Evolutionary conservation across 1,140 invertebrate genomes (phyloP).

Genomic region (Lepidostoma basale): DNA sequence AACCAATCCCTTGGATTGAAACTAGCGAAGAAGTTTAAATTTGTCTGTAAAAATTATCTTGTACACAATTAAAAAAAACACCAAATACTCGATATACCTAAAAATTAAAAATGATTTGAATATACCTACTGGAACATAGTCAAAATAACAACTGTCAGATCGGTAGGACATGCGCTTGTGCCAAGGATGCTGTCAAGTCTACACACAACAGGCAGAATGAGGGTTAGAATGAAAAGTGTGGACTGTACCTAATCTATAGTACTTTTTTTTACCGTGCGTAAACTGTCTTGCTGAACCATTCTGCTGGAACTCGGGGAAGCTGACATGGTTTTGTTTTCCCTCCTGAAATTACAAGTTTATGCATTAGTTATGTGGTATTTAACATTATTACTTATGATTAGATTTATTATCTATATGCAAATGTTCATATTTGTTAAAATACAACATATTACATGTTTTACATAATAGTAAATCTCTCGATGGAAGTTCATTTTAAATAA

Average conservation of each 20-base stretch:
- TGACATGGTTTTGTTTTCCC: slow-evolving; percentile 84
- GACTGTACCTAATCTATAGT: slow-evolving; percentile 64
- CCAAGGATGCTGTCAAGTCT: slow-evolving; percentile 28
- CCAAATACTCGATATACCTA: too few species aligned
- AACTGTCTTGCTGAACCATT: slow-evolving; percentile 85
- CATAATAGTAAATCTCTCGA: too few species aligned
- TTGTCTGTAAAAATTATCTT: too few species aligned
- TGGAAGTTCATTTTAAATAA: too few species aligned
- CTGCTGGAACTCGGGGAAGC: slow-evolving; percentile 85
- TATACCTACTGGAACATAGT: neutral
- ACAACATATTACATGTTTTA: neutral
- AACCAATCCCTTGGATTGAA: too few species aligned
- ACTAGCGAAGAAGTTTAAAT: too few species aligned
- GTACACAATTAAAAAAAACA: too few species aligned
- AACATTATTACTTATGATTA: too few species aligned
- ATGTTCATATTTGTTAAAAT: neutral
- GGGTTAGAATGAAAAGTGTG: slow-evolving; percentile 46
- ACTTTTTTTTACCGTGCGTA: slow-evolving; percentile 78
- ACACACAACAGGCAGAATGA: slow-evolving; percentile 44
- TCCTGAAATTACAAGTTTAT: slow-evolving; percentile 65
- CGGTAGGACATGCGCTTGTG: neutral
- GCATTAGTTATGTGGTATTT: too few species aligned
- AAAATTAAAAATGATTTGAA: neutral
- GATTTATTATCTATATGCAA: too few species aligned
- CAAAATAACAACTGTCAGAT: neutral